phyloP scores from a whole-genome alignment of 1,140 invertebrate genomes.

The Anadara kagoshimensis region DNA sequence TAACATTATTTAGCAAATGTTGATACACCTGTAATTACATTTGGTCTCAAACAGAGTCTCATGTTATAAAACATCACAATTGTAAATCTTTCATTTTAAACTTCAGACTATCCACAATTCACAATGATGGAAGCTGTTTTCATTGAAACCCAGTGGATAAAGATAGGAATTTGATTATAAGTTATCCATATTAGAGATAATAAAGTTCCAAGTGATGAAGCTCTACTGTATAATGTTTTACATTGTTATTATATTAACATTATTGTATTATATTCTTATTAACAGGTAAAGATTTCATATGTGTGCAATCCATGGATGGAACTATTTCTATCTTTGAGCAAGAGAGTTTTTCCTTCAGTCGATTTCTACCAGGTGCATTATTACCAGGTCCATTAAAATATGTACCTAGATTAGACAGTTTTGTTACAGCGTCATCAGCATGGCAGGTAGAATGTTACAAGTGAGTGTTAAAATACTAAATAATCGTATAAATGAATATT shows the following conservation, averaged over 20 bases:
- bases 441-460: slow-evolving; percentile 87
- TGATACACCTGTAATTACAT: no score
- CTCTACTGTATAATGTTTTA: not conserved
- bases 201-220: not conserved
- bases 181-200: not conserved
- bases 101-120: no score
- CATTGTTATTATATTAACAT: not conserved
- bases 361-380: slow-evolving; percentile 83
- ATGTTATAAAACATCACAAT: no score
- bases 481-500: no score
- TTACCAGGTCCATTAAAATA: slow-evolving; percentile 87
- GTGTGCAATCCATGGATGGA: slow-evolving; percentile 90
- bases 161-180: not conserved
- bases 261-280: slow-evolving; percentile 31
- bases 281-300: slow-evolving; percentile 85
- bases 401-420: slow-evolving; percentile 84
- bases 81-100: no score
- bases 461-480: slow-evolving; percentile 73
- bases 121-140: no score
- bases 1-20: no score
- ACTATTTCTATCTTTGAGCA: slow-evolving; percentile 90
- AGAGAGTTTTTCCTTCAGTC: slow-evolving; percentile 86
- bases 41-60: no score
- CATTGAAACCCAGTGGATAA: not conserved
- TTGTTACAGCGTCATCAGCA: slow-evolving; percentile 84